phyloP scores from a whole-genome alignment of 2,113 vertebrate genomes.

The Cyrtonyx montezumae region DNA sequence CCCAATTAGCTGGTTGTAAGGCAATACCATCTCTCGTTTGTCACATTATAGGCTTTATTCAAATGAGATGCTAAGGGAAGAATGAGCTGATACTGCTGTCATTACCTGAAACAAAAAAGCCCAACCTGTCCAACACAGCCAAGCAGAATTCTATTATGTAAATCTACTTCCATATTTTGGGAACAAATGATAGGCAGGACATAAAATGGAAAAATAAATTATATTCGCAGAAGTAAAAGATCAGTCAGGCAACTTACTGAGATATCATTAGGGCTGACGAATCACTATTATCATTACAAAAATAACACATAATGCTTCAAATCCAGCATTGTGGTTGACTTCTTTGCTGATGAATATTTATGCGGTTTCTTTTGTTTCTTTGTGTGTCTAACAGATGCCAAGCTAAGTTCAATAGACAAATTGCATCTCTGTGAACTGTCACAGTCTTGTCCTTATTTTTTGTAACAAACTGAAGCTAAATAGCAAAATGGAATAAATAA shows the following conservation, averaged over 20 bases:
- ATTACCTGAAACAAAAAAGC: conserved; percentile 48
- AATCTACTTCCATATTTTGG: conserved; percentile 59
- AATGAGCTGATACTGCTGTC: background rate
- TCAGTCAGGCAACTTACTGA: conserved; percentile 53
- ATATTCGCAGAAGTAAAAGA: conserved; percentile 6
- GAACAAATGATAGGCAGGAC: conserved; percentile 54
- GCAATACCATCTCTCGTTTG: conserved; percentile 39
- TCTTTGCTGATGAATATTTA: conserved; percentile 67
- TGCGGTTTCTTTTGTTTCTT: conserved; percentile 63
- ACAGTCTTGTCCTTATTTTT: conserved; percentile 44
- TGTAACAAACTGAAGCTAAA: conserved; percentile 38
- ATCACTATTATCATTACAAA: conserved; percentile 67
- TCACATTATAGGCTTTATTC: conserved; percentile 52
- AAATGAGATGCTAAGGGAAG: conserved; percentile 43
- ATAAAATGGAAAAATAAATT: conserved; percentile 65
- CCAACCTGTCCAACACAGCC: conserved; percentile 11
- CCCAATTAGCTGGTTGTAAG: background rate
- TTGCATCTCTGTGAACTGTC: conserved; percentile 56
- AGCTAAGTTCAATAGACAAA: conserved; percentile 67
- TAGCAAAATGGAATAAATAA: conserved; percentile 56
- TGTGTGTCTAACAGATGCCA: conserved; percentile 55
- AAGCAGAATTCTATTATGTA: conserved; percentile 51
- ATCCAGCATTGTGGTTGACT: conserved; percentile 34
- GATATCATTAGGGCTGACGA: conserved; percentile 61
- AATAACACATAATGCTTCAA: conserved; percentile 65